Percentiles rank a stretch among this genome's conserved stretches.
Evolutionary conservation across 2,797 vertebrate species (phyloP).

Genomic region (Protonibea diacanthus): DNA sequence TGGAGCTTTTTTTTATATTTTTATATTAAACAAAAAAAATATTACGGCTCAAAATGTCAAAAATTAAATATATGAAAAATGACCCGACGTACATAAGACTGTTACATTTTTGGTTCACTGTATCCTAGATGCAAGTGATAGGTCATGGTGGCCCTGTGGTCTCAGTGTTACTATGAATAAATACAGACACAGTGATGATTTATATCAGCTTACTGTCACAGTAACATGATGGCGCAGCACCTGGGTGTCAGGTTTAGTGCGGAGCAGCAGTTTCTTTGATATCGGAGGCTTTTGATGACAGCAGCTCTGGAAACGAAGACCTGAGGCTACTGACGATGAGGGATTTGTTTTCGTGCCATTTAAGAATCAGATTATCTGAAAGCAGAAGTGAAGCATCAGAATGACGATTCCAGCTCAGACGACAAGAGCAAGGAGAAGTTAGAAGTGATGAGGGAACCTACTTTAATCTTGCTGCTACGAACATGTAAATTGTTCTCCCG

Average conservation of each 20-base stretch:
- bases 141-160: not conserved
- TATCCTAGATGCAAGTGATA: not conserved
- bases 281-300: not conserved
- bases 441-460: not conserved
- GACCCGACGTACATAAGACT: not conserved
- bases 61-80: not conserved
- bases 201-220: not conserved
- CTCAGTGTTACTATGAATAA: not conserved
- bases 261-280: not conserved
- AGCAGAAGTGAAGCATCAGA: not conserved
- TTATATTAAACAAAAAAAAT: no score
- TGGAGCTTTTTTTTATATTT: no score
- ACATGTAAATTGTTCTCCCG: not conserved
- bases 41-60: not conserved
- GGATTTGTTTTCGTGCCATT: not conserved
- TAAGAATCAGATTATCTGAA: not conserved
- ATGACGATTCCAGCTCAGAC: not conserved
- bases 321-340: not conserved
- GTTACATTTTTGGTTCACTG: not conserved
- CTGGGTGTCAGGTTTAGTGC: not conserved
- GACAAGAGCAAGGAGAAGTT: not conserved
- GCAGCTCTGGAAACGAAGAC: not conserved
- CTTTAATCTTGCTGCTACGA: not conserved
- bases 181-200: not conserved
- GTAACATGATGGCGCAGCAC: not conserved